Conservation (phyloP, 2,113 vertebrate species). For the Murina feae region DNA sequence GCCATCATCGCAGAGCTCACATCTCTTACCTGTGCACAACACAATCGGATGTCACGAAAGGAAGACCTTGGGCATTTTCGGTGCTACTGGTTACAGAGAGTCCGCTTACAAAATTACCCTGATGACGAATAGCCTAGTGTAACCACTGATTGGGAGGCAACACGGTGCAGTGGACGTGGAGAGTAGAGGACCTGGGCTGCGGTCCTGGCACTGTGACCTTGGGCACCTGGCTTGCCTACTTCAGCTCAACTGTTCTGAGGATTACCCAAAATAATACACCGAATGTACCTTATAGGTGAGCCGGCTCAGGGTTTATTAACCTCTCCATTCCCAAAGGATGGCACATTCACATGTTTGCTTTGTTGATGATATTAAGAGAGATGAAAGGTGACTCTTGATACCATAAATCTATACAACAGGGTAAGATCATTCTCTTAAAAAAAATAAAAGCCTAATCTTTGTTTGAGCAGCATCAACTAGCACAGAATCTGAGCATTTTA, state of each 20-base stretch:
- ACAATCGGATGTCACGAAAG: neutral
- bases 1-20: constrained; percentile 95
- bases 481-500: neutral
- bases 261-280: neutral
- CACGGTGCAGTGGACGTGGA: rapidly evolving
- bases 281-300: neutral
- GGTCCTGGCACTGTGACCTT: neutral
- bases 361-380: neutral
- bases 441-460: neutral
- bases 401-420: neutral
- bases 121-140: neutral
- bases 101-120: neutral
- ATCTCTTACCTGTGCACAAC: constrained; percentile 87
- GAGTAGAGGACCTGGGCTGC: neutral
- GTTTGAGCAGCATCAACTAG: neutral
- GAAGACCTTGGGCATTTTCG: neutral
- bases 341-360: neutral
- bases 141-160: neutral
- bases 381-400: neutral
- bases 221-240: neutral
- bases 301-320: neutral
- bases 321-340: neutral
- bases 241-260: neutral
- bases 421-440: neutral
- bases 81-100: neutral